A percentile compares a stretch with the other conserved stretches of the same genome.
These are phyloP conservation scores for Plagodis dolabraria DNA, from an alignment of 2,888 invertebrate genomes.

Conservation along the genomic window DNA sequence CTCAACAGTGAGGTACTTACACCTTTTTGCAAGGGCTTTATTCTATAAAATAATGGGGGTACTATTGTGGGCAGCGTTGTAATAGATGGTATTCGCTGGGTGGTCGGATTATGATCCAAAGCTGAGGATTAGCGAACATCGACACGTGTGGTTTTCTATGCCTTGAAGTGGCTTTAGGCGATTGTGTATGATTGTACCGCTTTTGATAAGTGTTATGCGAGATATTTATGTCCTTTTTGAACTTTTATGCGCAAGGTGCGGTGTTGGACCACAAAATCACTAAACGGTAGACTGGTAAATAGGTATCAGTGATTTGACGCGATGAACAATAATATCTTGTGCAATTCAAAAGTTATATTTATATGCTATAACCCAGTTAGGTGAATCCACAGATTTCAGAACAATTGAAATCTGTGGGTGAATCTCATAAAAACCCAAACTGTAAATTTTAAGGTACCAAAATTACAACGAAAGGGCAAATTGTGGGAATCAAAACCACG, in stretches of 20 bases:
- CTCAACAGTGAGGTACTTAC: not conserved
- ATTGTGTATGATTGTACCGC: conserved; percentile 63
- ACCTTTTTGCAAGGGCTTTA: conserved; percentile 48
- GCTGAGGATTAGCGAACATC: conserved; percentile 76
- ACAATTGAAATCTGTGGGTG: too few relatives aligned
- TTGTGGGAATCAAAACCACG: too few relatives aligned
- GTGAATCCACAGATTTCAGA: too few relatives aligned
- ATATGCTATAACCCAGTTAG: too few relatives aligned
- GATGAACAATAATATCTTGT: too few relatives aligned
- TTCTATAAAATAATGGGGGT: conserved; percentile 79
- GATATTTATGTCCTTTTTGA: conserved; percentile 13
- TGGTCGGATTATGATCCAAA: conserved; percentile 80
- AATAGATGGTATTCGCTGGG: conserved; percentile 68
- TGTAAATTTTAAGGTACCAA: too few relatives aligned
- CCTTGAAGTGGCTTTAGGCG: conserved; percentile 73
- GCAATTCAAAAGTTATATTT: too few relatives aligned
- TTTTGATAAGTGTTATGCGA: conserved; percentile 43
- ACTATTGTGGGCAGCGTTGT: conserved; percentile 72
- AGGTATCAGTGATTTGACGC: too few relatives aligned
- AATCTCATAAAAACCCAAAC: too few relatives aligned
- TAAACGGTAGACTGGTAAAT: too few relatives aligned
- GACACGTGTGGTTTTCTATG: conserved; percentile 75
- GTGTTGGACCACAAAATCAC: too few relatives aligned
- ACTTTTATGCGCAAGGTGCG: conserved; percentile 1
- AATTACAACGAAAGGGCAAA: too few relatives aligned